Evolutionary conservation across 2,888 invertebrate species (phyloP).

Genomic region (Lasioglossum zephyrum): DNA sequence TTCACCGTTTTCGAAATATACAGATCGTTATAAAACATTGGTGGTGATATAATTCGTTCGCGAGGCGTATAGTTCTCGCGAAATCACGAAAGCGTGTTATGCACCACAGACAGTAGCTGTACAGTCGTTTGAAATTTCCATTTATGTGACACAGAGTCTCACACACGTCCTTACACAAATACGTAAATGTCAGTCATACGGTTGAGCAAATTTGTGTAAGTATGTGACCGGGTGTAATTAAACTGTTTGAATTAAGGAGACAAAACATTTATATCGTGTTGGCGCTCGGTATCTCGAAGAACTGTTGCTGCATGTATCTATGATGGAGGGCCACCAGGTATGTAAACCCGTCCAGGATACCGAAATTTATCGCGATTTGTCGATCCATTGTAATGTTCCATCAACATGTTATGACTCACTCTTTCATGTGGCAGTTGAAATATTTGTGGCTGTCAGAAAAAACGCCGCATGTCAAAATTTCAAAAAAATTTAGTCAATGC

Average conservation of each 20-base stretch:
- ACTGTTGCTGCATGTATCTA: conserved; percentile 34
- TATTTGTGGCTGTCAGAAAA: neutral
- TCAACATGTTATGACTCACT: conserved; percentile 63
- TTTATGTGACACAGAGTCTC: conserved; percentile 53
- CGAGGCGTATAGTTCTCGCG: neutral
- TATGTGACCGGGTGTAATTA: conserved; percentile 66
- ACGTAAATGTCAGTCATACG: conserved; percentile 69
- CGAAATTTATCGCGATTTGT: conserved; percentile 19
- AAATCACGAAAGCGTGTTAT: conserved; percentile 30
- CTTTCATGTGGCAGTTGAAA: conserved; percentile 23
- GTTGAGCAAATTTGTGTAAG: conserved; percentile 48
- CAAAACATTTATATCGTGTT: conserved; percentile 25
- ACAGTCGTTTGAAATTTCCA: conserved; percentile 56
- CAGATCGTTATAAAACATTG: neutral
- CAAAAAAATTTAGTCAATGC: too few relatives aligned
- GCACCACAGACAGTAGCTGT: conserved; percentile 15
- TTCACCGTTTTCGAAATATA: neutral
- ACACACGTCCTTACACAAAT: conserved; percentile 53
- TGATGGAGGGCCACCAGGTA: conserved; percentile 77
- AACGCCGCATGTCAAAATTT: too few relatives aligned
- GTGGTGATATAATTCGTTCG: neutral
- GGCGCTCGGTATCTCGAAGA: conserved; percentile 20
- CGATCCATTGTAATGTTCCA: conserved; percentile 21
- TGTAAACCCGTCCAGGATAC: conserved; percentile 33
- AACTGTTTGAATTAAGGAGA: conserved; percentile 52